Base-by-base conservation (phyloP, 2,888 invertebrate genomes). In the Drosophila vallismaia region DNA sequence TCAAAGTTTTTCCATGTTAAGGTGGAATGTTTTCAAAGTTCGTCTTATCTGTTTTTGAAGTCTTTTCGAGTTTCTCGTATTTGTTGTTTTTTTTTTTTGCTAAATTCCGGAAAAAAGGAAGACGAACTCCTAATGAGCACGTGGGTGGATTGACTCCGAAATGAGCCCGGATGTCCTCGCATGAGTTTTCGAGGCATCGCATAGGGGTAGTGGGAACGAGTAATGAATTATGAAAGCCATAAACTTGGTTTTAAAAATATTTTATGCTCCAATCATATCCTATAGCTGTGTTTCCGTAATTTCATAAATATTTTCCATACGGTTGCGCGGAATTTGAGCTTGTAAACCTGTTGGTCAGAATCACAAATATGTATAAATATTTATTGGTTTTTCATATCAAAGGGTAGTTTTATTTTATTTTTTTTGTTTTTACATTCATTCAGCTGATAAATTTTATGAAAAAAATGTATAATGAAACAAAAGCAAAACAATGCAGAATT, bases 11-110 rank as follows among this genome's bases (percentile, higher is more conserved):
- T 10, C n/a, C 58, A 45, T 36, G 56, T 56, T 54, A 44, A 66
- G 66, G 54, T 64, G 54, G n/a, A 50, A 51, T 50, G 63, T 67
- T 66, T 55, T 24, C 66, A 59, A 59, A 60, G 60, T 62, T 54
- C 42, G 10, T n/a, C 50, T 77, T 81, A 83, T 86, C 77, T 73
- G 71, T 71, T 72, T 68, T 73, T 79, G 77, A 77, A 75, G 71
- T 79, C 71, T 45, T 52, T 55, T 68, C 31, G 26, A 8, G 49
- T 52, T 64, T 36, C 36, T 36, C n/a, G 36, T 36, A 10, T 33
- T 33, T 33, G 9, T 9, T 33, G n/a, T 36, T 36, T n/a, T n/a
- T n/a, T n/a, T n/a, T 51, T 45, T 33, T 14, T n/a, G n/a, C 42
- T 4, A 14, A 38, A 33, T 46, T 58, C 24, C 7, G 40, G 40